phyloP scores from a whole-genome alignment of 1,140 invertebrate species.

The Mercenaria mercenaria region DNA sequence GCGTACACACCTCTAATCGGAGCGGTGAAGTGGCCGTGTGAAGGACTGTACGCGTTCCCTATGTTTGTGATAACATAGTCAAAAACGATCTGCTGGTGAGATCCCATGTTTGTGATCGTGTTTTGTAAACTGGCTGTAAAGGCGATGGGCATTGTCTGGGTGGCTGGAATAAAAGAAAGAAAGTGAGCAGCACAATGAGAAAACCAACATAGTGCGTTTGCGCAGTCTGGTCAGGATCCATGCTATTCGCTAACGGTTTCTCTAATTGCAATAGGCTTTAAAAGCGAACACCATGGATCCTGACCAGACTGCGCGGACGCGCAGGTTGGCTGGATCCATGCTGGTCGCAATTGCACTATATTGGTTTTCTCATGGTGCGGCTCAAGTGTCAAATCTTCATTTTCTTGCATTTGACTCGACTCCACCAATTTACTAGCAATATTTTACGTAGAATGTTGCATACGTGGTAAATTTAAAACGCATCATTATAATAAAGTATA shows the following conservation, averaged over 20 bases:
- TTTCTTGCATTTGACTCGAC: not conserved
- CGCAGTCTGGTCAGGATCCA: too few species aligned
- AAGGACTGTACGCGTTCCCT: not conserved
- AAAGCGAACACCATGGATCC: too few species aligned
- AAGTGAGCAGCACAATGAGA: too few species aligned
- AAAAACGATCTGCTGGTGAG: constrained; percentile 39
- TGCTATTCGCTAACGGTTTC: too few species aligned
- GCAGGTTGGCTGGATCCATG: too few species aligned
- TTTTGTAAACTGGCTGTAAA: constrained; percentile 15
- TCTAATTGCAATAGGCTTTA: too few species aligned
- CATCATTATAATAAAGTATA: too few species aligned
- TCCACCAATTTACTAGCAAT: not conserved
- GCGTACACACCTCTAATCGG: constrained; percentile 28
- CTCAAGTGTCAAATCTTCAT: too few species aligned
- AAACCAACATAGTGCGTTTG: too few species aligned
- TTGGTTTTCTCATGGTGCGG: too few species aligned
- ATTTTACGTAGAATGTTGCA: not conserved
- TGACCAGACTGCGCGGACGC: too few species aligned
- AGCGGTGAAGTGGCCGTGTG: not conserved
- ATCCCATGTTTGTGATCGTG: not conserved
- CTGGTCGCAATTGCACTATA: too few species aligned
- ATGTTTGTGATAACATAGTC: constrained; percentile 35
- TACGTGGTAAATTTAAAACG: not conserved
- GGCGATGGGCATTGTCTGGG: not conserved
- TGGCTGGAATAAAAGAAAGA: not conserved